Base-by-base conservation (phyloP, 2,888 invertebrate genomes). In the Tricholauxania praeusta region DNA sequence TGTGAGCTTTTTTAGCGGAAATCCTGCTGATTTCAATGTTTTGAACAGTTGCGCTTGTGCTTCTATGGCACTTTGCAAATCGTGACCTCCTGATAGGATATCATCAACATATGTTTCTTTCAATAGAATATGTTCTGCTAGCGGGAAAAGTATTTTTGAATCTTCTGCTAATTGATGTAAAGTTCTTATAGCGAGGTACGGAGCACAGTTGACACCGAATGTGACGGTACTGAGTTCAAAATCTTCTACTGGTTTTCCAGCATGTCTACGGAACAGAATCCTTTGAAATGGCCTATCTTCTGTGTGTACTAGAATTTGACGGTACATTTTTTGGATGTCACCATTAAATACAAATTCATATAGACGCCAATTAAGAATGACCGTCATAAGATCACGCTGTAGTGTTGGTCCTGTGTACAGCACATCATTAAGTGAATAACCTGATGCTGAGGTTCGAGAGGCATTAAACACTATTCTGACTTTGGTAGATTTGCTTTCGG, bases 71-170 rank as follows among this genome's bases (percentile, higher is more conserved):
- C 19, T 17, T 28, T 55, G n/a, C 5, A 65, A n/a, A 6, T 64
- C 48, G 8, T 47, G 48, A 3, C 64, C 71, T 1, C 71, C 65
- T 3, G 71, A 32, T 0, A 72, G 17, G 2, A 72, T 39, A 39
- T 72, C 71, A 51, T 72, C 71, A 10, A 66, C 71, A 15, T 59
- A 71, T 1, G 57, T 59, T 57, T 65, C 52, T 14, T 64, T 55
- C 15, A 32, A 7, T n/a, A 73, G 19, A 60, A 70, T 60, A 12
- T 17, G 12, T 39, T 57, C 39, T 15, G 57, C 65, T 17, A 51
- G 39, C 12, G 64, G 63, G 4, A 7, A 59, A 12, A 12, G 1
- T 0, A 14, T 17, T 47, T 70, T 39, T 15, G 14, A 57, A 5
- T 71, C 66, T 12, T 66, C 53, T 8, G 73, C 66, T 19, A 73